phyloP scores from a whole-genome alignment of 1,140 invertebrate species.

The Magallana angulata region DNA sequence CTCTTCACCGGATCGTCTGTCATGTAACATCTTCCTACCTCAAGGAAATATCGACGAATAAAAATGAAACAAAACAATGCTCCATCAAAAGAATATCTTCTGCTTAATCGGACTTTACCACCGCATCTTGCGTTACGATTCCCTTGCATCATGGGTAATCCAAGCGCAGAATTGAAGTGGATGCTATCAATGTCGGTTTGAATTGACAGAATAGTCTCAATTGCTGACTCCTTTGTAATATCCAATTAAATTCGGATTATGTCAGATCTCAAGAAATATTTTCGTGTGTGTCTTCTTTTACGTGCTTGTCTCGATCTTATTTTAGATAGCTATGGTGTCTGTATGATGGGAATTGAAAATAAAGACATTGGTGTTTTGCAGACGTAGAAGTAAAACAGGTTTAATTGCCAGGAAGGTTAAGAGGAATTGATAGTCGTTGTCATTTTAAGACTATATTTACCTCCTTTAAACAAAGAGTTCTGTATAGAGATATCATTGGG shows the following conservation, averaged over 20 bases:
- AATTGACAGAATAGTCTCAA: not conserved
- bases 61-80: conserved; percentile 20
- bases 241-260: conserved; percentile 36
- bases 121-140: not conserved
- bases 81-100: not conserved
- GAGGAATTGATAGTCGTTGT: too few relatives aligned
- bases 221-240: not conserved
- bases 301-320: not conserved
- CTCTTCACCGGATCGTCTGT: not conserved
- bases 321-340: not conserved
- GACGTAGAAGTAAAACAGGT: too few relatives aligned
- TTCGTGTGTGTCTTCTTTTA: not conserved
- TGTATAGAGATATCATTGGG: too few relatives aligned
- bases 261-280: conserved; percentile 14
- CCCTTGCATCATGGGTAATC: conserved; percentile 7
- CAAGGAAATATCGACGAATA: conserved; percentile 6
- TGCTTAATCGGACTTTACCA: not conserved
- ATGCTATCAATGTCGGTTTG: not conserved
- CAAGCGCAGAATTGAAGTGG: not conserved
- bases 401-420: too few relatives aligned
- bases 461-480: too few relatives aligned
- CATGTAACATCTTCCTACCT: conserved; percentile 24
- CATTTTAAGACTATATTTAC: too few relatives aligned
- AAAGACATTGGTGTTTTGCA: not conserved
- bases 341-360: not conserved